Percentiles rank a stretch among this genome's conserved stretches.
These are phyloP conservation scores for Carcina quercana DNA, from an alignment of 2,888 invertebrate species.

Conservation along the genomic window DNA sequence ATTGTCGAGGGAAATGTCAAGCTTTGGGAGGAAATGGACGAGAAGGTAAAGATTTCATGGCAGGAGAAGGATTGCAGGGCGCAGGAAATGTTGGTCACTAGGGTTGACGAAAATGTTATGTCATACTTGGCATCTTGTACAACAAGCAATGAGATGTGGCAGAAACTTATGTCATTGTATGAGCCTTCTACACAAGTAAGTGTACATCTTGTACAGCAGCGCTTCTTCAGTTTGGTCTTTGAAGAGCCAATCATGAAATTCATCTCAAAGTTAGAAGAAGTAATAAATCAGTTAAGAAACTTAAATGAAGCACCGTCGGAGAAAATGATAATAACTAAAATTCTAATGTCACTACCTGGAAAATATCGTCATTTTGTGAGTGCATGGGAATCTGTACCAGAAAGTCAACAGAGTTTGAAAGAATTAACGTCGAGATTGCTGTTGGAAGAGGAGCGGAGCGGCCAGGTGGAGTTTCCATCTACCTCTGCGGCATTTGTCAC, in stretches of 20 bases:
- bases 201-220: neutral
- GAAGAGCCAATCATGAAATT: constrained; percentile 3
- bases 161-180: neutral
- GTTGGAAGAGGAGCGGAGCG: neutral
- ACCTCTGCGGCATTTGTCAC: neutral
- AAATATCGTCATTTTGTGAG: constrained; percentile 8
- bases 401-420: constrained; percentile 5
- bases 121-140: neutral
- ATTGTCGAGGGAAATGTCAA: neutral
- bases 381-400: constrained; percentile 4
- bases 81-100: constrained; percentile 1
- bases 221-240: constrained; percentile 1
- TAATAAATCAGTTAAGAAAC: neutral
- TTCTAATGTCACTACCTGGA: constrained; percentile 1
- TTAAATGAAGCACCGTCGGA: neutral
- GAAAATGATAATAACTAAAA: constrained; percentile 3
- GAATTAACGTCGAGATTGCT: constrained; percentile 2
- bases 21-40: neutral
- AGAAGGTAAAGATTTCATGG: constrained; percentile 7
- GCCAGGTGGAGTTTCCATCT: neutral
- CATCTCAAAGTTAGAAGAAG: neutral
- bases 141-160: constrained; percentile 1
- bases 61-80: constrained; percentile 5
- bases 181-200: neutral
- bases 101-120: constrained; percentile 1